phyloP scores from a whole-genome alignment of 2,113 vertebrate species.

The Rissa tridactyla region DNA sequence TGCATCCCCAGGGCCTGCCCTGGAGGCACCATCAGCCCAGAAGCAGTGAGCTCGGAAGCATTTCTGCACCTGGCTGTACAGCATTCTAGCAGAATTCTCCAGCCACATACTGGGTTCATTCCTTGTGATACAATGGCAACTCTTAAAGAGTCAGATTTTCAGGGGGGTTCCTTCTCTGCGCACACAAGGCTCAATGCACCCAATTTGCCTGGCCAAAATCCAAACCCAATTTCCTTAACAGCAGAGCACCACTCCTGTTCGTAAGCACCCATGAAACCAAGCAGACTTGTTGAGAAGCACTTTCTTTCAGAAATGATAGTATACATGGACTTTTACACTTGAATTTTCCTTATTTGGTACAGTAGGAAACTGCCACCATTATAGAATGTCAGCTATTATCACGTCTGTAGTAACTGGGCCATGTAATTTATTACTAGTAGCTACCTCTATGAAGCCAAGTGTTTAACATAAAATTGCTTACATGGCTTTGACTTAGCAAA shows the following conservation, averaged over 20 bases:
- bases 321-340: background rate
- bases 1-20: background rate
- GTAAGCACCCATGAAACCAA: background rate
- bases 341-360: background rate
- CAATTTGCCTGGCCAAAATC: background rate
- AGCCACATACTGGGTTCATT: background rate
- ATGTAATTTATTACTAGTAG: background rate
- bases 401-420: background rate
- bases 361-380: background rate
- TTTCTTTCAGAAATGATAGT: background rate
- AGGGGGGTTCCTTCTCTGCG: background rate
- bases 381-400: background rate
- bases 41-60: background rate
- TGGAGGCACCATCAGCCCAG: accelerated
- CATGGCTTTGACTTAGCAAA: background rate
- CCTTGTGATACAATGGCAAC: background rate
- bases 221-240: background rate
- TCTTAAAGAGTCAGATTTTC: background rate
- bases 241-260: background rate
- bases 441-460: background rate
- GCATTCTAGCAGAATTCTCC: background rate
- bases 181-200: background rate
- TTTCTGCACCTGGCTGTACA: background rate
- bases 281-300: background rate
- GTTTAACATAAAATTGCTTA: background rate